Conservation (phyloP, 2,113 vertebrate genomes). For the Nannobrachium achirus region DNA sequence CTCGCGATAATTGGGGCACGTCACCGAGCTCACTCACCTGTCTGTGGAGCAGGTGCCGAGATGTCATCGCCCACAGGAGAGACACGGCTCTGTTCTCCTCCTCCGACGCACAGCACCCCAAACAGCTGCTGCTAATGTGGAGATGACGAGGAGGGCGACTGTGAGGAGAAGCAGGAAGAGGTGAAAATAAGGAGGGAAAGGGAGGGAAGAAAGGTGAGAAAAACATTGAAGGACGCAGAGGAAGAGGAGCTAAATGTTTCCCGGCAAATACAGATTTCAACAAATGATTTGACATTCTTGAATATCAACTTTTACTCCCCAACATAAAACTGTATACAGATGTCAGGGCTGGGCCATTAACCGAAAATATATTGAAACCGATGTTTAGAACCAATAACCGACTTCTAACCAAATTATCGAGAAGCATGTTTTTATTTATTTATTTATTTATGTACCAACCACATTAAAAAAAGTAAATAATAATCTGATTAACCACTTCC, state of each 20-base stretch:
- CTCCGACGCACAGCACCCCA: not conserved
- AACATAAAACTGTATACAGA: no score
- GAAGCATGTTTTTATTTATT: no score
- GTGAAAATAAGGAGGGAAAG: not conserved
- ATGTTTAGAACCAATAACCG: no score
- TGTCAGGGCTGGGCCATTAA: no score
- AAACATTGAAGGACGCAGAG: not conserved
- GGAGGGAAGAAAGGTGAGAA: not conserved
- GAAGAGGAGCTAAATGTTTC: not conserved
- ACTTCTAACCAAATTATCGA: no score
- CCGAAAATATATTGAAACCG: no score
- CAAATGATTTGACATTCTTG: no score
- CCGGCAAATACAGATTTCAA: no score
- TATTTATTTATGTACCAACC: no score
- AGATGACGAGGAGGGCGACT: constrained; percentile 19
- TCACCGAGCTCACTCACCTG: constrained; percentile 68
- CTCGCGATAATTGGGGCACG: constrained; percentile 73
- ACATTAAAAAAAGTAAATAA: no score
- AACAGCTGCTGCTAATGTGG: constrained; percentile 36
- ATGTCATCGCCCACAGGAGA: constrained; percentile 49
- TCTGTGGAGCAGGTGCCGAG: constrained; percentile 67
- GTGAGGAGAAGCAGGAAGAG: constrained; percentile 7
- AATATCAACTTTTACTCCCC: no score
- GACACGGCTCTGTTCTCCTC: constrained; percentile 34
- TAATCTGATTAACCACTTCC: no score